These are phyloP conservation scores for Osmoderma eremita DNA, from an alignment of 2,888 invertebrate species.

Conservation along the genomic window DNA sequence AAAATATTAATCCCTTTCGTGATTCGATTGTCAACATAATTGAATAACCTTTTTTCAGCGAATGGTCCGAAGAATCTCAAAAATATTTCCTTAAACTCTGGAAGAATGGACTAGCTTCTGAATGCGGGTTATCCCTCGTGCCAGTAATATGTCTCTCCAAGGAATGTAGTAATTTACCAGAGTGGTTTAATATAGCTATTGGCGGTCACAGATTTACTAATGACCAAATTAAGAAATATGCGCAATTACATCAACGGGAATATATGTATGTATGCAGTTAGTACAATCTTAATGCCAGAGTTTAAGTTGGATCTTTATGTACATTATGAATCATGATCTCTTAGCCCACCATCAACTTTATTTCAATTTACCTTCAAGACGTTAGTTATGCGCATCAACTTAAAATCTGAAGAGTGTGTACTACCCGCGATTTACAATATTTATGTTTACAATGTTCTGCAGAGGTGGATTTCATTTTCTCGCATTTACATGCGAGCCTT, in stretches of 20 bases:
- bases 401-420: too few species aligned
- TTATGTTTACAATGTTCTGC: slow-evolving; percentile 48
- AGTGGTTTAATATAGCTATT: slow-evolving; percentile 64
- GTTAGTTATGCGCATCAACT: too few species aligned
- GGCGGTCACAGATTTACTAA: slow-evolving; percentile 59
- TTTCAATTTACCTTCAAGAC: not conserved
- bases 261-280: slow-evolving; percentile 13
- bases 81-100: slow-evolving; percentile 69
- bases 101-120: slow-evolving; percentile 66
- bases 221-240: slow-evolving; percentile 30
- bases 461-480: slow-evolving; percentile 74
- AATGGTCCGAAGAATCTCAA: slow-evolving; percentile 74
- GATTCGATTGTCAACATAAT: too few species aligned
- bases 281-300: too few species aligned
- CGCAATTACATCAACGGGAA: slow-evolving; percentile 25
- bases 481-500: slow-evolving; percentile 75
- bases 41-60: slow-evolving; percentile 61
- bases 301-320: too few species aligned
- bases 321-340: too few species aligned
- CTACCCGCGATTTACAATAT: too few species aligned
- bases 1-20: too few species aligned
- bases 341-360: not conserved
- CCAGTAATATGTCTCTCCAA: slow-evolving; percentile 62
- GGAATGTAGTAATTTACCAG: slow-evolving; percentile 51
- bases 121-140: slow-evolving; percentile 65